These are phyloP conservation scores for Thamnophis sirtalis DNA, from an alignment of 2,113 vertebrate species.

Conservation along the genomic window DNA sequence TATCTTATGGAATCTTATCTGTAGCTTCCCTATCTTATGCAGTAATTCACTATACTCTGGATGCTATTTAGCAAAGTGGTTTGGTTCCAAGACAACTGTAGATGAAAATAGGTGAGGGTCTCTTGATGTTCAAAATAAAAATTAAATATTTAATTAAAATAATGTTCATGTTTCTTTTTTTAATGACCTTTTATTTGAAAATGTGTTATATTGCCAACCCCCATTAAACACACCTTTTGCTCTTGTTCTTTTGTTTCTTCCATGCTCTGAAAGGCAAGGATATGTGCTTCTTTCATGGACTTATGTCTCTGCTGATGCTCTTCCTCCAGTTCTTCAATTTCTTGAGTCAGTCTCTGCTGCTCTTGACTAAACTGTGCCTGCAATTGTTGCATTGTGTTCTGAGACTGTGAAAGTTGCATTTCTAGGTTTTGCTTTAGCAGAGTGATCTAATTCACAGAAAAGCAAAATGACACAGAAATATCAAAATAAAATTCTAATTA, in stretches of 20 bases:
- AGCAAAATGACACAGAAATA: conserved; percentile 39
- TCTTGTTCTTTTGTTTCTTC: conserved; percentile 87
- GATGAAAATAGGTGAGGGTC: neutral
- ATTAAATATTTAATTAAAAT: neutral
- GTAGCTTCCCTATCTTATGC: neutral
- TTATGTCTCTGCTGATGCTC: conserved; percentile 90
- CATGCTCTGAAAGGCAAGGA: conserved; percentile 86
- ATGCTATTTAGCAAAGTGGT: neutral
- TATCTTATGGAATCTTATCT: neutral
- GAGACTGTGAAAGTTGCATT: conserved; percentile 96
- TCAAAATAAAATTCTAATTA: neutral
- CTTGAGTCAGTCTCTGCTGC: conserved; percentile 87
- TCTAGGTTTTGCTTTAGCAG: conserved; percentile 96
- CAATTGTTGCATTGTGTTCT: conserved; percentile 93
- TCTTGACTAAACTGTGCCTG: conserved; percentile 96
- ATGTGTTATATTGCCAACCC: neutral
- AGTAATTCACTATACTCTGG: neutral
- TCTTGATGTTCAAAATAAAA: neutral
- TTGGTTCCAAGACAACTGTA: neutral
- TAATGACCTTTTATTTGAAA: neutral
- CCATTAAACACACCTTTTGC: conserved; percentile 76
- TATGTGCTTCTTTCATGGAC: conserved; percentile 88
- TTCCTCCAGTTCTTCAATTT: conserved; percentile 91
- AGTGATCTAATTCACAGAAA: conserved; percentile 80
- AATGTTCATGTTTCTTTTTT: neutral